Base-by-base conservation (phyloP, 2,888 invertebrate genomes). In the Yponomeuta cagnagella region DNA sequence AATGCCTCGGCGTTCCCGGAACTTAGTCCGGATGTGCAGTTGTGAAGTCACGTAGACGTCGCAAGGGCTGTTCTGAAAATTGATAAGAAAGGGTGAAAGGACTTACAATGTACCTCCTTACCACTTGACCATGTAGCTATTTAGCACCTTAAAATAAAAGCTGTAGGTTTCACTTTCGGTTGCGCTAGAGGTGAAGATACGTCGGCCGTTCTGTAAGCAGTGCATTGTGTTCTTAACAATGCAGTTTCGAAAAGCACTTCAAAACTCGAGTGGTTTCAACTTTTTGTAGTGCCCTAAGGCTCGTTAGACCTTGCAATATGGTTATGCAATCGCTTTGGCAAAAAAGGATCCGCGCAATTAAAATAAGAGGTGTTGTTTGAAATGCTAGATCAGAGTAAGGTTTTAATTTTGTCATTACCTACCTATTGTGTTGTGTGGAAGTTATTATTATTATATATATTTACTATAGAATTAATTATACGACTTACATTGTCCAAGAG, bases 211-310 rank as follows among this genome's bases (percentile, higher is more conserved):
- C 52, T 58, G 12, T 58, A 58, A 78, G 80, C 76, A 75, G 73
- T 74, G 75, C 81, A 82, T 87, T 87, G 83, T 76, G 69, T 74
- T 75, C 75, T 79, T 85, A 84, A 89, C 89, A 90, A 90, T 83
- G 80, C 76, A 72, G 72, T 74, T 75, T 78, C 73, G 75, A 71
- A 77, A 77, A 74, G 78, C 83, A 85, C 89, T 89, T 78, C 77
- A 86, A 15, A 75, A 77, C 75, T 85, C 76, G 81, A 89, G 87
- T 88, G 87, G 85, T 86, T 85, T 86, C 82, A 82, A 70, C 78
- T 81, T 88, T 87, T 88, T 88, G 82, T 72, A 79, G 80, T 79
- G 30, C 65, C 69, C 33, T 72, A 68, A 70, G 58, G 68, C 43
- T 43, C 43, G 43, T 43, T 43, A 8, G 8, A 8, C 43, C 43